Percentiles rank a stretch among this genome's conserved stretches.
phyloP scores from a whole-genome alignment of 2,888 invertebrate species.

The Pristionchus exspectatus region DNA sequence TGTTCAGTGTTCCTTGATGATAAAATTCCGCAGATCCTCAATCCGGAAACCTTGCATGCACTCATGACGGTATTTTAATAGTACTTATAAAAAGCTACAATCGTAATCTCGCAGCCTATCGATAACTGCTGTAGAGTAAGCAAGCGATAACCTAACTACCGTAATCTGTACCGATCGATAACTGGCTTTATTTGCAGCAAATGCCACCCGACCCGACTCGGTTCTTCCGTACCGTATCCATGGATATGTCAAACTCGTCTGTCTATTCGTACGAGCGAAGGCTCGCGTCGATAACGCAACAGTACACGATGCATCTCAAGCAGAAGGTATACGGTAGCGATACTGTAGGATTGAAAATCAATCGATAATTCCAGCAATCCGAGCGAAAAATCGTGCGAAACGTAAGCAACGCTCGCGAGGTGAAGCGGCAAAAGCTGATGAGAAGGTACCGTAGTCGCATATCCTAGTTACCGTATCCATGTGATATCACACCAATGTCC shows the following conservation, averaged over 20 bases:
- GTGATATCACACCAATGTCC: background rate
- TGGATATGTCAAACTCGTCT: slow-evolving; percentile 63
- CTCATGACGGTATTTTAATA: background rate
- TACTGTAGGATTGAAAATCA: background rate
- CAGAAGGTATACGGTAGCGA: slow-evolving; percentile 47
- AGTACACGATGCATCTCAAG: slow-evolving; percentile 70
- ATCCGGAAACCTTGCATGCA: background rate
- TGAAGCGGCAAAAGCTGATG: slow-evolving; percentile 76
- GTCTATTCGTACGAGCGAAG: slow-evolving; percentile 68
- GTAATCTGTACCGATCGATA: background rate
- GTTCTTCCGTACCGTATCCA: slow-evolving; percentile 72
- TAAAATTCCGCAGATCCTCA: background rate
- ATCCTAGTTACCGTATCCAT: background rate
- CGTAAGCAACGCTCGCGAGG: slow-evolving; percentile 65
- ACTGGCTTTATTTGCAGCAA: slow-evolving; percentile 57
- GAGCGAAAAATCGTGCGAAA: background rate
- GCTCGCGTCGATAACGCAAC: slow-evolving; percentile 72
- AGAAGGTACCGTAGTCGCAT: slow-evolving; percentile 65
- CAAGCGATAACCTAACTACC: too few relatives aligned
- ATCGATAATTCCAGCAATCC: slow-evolving; percentile 20
- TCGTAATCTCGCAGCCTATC: background rate
- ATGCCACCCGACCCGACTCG: slow-evolving; percentile 63
- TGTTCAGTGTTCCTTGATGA: background rate
- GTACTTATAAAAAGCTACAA: background rate
- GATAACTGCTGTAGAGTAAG: background rate